Evolutionary conservation across 2,113 vertebrate species (phyloP).

Genomic region (Crotophaga sulcirostris): DNA sequence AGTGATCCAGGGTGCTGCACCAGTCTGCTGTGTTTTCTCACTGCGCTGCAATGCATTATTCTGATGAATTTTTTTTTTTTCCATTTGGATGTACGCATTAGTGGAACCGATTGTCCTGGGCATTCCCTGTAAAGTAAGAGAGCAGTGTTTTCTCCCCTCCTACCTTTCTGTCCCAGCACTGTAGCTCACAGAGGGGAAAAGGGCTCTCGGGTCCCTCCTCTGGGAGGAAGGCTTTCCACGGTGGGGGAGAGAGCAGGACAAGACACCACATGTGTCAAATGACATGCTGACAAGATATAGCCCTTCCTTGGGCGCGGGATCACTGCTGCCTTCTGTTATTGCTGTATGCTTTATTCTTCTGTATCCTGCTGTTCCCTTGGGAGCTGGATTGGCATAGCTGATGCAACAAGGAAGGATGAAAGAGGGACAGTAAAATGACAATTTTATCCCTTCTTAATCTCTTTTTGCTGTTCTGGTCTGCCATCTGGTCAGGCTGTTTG

Average conservation of each 20-base stretch:
- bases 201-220: neutral
- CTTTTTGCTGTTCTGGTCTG: conserved; percentile 21
- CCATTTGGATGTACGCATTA: neutral
- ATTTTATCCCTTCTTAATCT: conserved; percentile 43
- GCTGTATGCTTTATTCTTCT: neutral
- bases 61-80: neutral
- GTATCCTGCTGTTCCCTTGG: neutral
- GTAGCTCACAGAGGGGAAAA: neutral
- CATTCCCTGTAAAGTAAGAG: neutral
- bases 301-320: neutral
- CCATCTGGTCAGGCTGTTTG: conserved; percentile 37
- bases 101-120: neutral
- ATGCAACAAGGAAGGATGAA: neutral
- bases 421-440: conserved; percentile 29
- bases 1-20: neutral
- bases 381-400: neutral
- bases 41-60: neutral
- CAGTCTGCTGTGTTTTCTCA: neutral
- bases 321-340: neutral
- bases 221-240: neutral
- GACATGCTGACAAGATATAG: neutral
- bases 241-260: rapidly evolving
- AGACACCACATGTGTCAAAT: neutral
- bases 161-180: neutral
- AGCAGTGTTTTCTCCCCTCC: neutral